phyloP scores from a whole-genome alignment of 2,888 invertebrate genomes.

The Conops quadrifasciatus region DNA sequence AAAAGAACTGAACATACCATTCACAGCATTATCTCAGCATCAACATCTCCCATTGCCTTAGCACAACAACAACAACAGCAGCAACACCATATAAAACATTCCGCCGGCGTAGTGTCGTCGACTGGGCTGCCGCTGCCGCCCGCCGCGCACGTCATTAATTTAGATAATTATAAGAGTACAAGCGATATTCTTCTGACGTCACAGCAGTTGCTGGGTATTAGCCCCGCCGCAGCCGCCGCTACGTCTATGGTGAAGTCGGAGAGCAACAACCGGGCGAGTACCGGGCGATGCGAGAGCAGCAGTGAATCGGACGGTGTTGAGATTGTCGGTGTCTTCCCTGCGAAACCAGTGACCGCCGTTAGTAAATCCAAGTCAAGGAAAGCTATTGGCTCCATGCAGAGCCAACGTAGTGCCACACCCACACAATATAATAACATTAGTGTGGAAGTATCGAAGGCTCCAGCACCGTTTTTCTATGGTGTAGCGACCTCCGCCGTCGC shows the following conservation, averaged over 20 bases:
- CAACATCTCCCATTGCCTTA: slow-evolving; percentile 44
- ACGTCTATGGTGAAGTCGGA: not conserved
- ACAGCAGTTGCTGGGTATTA: slow-evolving; percentile 53
- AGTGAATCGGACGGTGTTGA: slow-evolving; percentile 65
- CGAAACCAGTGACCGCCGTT: slow-evolving; percentile 32
- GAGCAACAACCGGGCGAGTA: slow-evolving; percentile 13
- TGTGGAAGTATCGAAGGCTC: slow-evolving; percentile 35
- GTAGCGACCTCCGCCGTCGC: too few relatives aligned
- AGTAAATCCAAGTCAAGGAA: slow-evolving; percentile 43
- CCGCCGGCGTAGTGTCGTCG: slow-evolving; percentile 47
- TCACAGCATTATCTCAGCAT: slow-evolving; percentile 55
- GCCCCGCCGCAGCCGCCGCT: slow-evolving; percentile 25
- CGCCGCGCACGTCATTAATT: slow-evolving; percentile 59
- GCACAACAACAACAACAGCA: slow-evolving; percentile 37
- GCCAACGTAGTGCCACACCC: slow-evolving; percentile 17
- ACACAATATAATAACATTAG: slow-evolving; percentile 8
- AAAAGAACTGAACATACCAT: slow-evolving; percentile 62
- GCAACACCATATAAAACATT: slow-evolving; percentile 51
- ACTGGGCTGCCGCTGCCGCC: slow-evolving; percentile 38
- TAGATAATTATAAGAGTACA: slow-evolving; percentile 61
- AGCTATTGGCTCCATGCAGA: slow-evolving; percentile 22
- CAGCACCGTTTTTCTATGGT: slow-evolving; percentile 17
- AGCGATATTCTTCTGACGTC: slow-evolving; percentile 62
- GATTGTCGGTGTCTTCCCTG: slow-evolving; percentile 60
- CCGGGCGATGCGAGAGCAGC: slow-evolving; percentile 53